phyloP scores from a whole-genome alignment of 2,113 vertebrate genomes.

The Corvus hawaiiensis region DNA sequence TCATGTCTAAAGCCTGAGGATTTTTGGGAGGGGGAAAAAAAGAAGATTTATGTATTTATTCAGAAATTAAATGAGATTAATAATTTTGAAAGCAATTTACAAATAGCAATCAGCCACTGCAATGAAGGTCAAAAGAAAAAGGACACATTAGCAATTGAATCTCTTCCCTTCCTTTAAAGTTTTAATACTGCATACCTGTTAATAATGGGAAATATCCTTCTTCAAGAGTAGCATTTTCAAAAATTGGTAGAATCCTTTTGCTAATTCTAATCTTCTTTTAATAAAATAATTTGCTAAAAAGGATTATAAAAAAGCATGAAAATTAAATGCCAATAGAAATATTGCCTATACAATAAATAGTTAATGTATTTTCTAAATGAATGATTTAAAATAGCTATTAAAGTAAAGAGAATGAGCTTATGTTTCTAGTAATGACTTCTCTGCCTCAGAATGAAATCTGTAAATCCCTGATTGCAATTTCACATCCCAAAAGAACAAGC shows the following conservation, averaged over 20 bases:
- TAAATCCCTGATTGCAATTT: conserved; percentile 80
- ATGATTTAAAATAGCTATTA: conserved; percentile 83
- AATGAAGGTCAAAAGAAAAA: conserved; percentile 62
- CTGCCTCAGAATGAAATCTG: conserved; percentile 81
- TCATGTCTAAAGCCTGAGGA: background rate
- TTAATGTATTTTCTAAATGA: conserved; percentile 82
- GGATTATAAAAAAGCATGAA: conserved; percentile 61
- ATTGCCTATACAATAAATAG: conserved; percentile 71
- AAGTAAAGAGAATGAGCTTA: conserved; percentile 80
- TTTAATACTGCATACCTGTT: conserved; percentile 57
- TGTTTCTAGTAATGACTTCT: conserved; percentile 84
- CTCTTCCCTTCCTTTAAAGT: conserved; percentile 47
- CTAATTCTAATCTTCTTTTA: conserved; percentile 63
- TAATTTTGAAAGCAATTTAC: conserved; percentile 47
- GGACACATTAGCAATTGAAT: conserved; percentile 59
- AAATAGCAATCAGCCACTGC: conserved; percentile 46
- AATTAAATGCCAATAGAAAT: conserved; percentile 58
- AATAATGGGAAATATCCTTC: conserved; percentile 49
- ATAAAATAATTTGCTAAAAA: conserved; percentile 68
- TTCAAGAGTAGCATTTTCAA: conserved; percentile 64
- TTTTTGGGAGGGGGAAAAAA: background rate
- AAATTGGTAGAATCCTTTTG: conserved; percentile 46
- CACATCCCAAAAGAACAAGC: conserved; percentile 73
- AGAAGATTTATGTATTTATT: conserved; percentile 7
- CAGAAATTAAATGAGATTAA: conserved; percentile 53